Base-by-base conservation (phyloP, 1,140 invertebrate genomes). In the Cydia amplana region DNA sequence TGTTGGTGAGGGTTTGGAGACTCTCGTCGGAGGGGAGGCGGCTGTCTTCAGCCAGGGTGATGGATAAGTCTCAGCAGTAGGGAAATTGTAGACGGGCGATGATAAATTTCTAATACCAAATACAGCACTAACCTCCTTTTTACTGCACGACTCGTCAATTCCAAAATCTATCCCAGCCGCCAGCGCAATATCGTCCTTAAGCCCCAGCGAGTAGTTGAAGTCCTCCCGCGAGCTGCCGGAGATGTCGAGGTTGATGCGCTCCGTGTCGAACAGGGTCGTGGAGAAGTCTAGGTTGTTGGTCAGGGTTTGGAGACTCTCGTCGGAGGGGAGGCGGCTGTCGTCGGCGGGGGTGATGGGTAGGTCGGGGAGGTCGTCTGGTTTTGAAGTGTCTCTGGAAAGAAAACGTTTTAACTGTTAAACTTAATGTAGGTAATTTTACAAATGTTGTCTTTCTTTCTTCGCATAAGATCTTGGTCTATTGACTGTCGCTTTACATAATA, bases 291-390 rank as follows among this genome's bases (percentile, higher is more conserved):
- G 40, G 12, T 73, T 78, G 18, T 80, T 82, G 2, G 85, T 78
- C 40, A 82, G 81, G 74, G 84, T 87, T 10, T 87, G 83, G 46
- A 87, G 78, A 72, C 84, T 84, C 76, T 87, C 85, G 64, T 87
- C 84, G 10, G 85, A 87, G 1, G 83, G 82, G 18, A 82, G 36
- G 25, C 78, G 80, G 65, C 77, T 81, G 64, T 87, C 83, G 10
- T 83, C 82, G 20, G 74, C 32, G 32, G 73, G 73, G 75, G 77
- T 77, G 9, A 74, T 23, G 72, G 23, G 63, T 3, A 74, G 12
- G 40, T 78, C 72, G 25, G 77, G 67, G 3, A 25, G 67, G 14
- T 70, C 46, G 16, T 75, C 75, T 23, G 75, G 16, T 23, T 67
- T 75, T 18, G n/a, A 20, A 49, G 72, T 18, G 0, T 77, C 70